Base-by-base conservation (phyloP, 2,113 vertebrate species). In the Bombycilla garrulus region DNA sequence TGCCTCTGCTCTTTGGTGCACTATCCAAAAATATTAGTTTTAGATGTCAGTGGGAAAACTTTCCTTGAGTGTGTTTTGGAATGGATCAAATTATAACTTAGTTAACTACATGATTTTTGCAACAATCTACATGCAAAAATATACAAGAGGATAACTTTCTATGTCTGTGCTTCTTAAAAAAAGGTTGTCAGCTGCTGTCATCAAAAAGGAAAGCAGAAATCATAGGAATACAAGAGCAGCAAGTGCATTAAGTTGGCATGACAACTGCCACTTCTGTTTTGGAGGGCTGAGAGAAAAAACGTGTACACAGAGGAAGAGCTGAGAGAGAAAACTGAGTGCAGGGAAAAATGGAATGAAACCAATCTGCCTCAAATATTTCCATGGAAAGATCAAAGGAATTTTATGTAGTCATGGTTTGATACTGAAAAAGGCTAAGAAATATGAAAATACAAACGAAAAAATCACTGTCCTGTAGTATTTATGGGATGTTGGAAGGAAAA, bases 241-340 rank as follows among this genome's bases (percentile, higher is more conserved):
- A 93, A 93, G 88, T 60, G 69, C 35, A 14, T 91, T 78, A 17
- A 61, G 95, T 95, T 97, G 97, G 90, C 96, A 97, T 96, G 96
- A 96, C 95, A 96, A 97, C 96, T 91, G 31, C 70, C 53, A 53
- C 77, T 93, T 69, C 60, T 92, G 58, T 60, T 65, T 62, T 73
- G 72, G 42, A 83, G 56, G 80, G 15, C 65, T 86, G 66, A 58
- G 38, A 73, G 26, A 54, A 69, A 79, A 78, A 71, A 73, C 21
- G 36, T 50, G 31, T 26, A 56, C 0, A 38, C 15, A 58, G 29
- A 76, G 48, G 25, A 48, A 38, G 3, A 44, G 22, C 54, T 71
- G 31, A 61, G 58, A 70, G 38, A 74, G 25, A 71, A 90, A 91
- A 93, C 56, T 90, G 76, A 48, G 15, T 44, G 36, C 26, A 38